A percentile compares a stretch with the other conserved stretches of the same genome.
Evolutionary conservation across 2,888 invertebrate species (phyloP).

Genomic region (Cryptus viduatorius): DNA sequence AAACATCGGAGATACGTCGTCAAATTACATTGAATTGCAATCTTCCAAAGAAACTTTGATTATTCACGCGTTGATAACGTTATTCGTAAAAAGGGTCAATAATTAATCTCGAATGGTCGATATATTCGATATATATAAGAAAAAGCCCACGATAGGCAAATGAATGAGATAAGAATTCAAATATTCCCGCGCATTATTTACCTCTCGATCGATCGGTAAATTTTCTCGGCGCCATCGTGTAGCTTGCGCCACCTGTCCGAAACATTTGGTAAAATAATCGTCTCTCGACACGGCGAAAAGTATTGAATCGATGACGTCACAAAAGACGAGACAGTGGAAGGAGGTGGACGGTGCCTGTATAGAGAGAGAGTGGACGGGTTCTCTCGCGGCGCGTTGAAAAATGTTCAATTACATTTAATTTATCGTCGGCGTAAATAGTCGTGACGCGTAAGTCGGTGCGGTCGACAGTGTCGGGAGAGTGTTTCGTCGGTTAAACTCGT

Average conservation of each 20-base stretch:
- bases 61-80: not conserved
- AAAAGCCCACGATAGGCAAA: not conserved
- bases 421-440: slow-evolving; percentile 77
- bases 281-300: slow-evolving; percentile 79
- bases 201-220: slow-evolving; percentile 51
- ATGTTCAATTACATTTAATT: slow-evolving; percentile 81
- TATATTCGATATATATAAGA: no score
- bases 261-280: slow-evolving; percentile 51
- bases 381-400: slow-evolving; percentile 78
- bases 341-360: slow-evolving; percentile 73
- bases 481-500: slow-evolving; percentile 33
- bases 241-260: slow-evolving; percentile 62
- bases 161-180: slow-evolving; percentile 32
- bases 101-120: not conserved
- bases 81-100: not conserved
- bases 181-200: slow-evolving; percentile 57
- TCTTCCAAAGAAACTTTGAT: not conserved
- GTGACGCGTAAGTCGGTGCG: slow-evolving; percentile 68
- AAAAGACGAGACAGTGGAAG: slow-evolving; percentile 82
- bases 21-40: not conserved
- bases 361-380: slow-evolving; percentile 53
- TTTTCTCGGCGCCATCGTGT: slow-evolving; percentile 33
- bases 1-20: no score
- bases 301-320: slow-evolving; percentile 85
- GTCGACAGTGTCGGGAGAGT: slow-evolving; percentile 50